These are phyloP conservation scores for Neomorphus geoffroyi DNA, from an alignment of 2,797 vertebrate genomes.

Conservation along the genomic window DNA sequence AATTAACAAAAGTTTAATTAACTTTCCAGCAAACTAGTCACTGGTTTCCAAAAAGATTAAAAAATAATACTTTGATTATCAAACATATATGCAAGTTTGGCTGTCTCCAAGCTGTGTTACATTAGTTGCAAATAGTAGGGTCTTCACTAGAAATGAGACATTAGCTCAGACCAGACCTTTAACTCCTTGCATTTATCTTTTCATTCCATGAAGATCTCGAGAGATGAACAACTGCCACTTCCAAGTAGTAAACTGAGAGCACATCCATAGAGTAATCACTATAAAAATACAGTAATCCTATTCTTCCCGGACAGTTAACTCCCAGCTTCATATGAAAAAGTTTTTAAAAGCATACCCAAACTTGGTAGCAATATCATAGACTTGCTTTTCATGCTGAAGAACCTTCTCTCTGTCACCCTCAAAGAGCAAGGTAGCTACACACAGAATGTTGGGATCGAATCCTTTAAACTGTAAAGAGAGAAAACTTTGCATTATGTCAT, in stretches of 20 bases:
- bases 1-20: conserved; percentile 71
- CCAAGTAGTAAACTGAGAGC: not conserved
- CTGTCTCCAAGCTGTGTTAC: not conserved
- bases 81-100: not conserved
- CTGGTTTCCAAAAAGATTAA: not conserved
- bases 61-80: not conserved
- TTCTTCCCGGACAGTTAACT: not conserved
- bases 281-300: not conserved
- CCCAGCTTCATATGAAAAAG: not conserved
- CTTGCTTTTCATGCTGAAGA: conserved; percentile 98
- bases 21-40: not conserved
- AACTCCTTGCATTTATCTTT: not conserved
- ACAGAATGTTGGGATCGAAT: conserved; percentile 91
- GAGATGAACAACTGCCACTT: not conserved
- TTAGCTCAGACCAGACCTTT: not conserved
- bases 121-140: not conserved
- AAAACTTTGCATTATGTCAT: conserved; percentile 5
- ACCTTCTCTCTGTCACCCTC: conserved; percentile 96
- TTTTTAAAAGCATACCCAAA: conserved; percentile 86
- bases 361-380: conserved; percentile 97
- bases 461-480: conserved; percentile 91
- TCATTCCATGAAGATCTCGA: not conserved
- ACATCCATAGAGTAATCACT: not conserved
- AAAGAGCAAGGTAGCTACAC: conserved; percentile 95
- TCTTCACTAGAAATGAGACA: not conserved